Base-by-base conservation (phyloP, 2,888 invertebrate genomes). In the Silvanus unidentatus region DNA sequence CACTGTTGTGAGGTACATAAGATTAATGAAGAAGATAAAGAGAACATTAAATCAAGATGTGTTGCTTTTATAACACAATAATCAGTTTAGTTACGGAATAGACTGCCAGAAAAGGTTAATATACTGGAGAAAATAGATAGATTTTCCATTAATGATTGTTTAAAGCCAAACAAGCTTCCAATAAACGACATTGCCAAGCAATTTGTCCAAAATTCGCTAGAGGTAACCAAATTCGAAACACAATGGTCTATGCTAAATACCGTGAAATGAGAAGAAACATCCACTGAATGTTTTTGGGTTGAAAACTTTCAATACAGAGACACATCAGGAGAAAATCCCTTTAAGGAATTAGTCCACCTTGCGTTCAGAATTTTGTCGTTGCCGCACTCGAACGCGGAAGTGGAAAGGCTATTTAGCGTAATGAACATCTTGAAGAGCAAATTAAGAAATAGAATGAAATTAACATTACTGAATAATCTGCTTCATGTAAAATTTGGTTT, bases 291-390 rank as follows among this genome's bases (percentile, higher is more conserved):
- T 22, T 48, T 48, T 45, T 48, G 44, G 41, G 35, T 2, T 29
- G 48, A 49, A 46, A 43, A 37, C 29, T 2, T 13, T n/a, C 8
- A 13, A 2, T 48, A 27, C 32, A 46, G 45, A 13, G 27, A 52
- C 74, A 69, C 28, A 74, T 73, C 55, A 74, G 65, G 54, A 70
- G 63, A 52, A 69, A 65, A 62, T 75, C 75, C 75, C 10, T 53
- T 49, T 40, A 14, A 38, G 29, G 41, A 42, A 15, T 44, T 52
- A 27, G 28, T 43, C 5, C 8, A 35, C 8, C 42, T 54, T 38
- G 50, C 45, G 16, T 37, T 52, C 8, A 15, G 14, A n/a, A 28
- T 50, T 34, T 40, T 54, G 29, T 35, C 43, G 6, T 29, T 54
- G 11, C 52, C 52, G 13, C 40, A 54, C 44, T 54, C 54, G 4